A percentile compares a stretch with the other conserved stretches of the same genome.
phyloP scores from a whole-genome alignment of 2,888 invertebrate species.

The Rugalucina vietnamica region DNA sequence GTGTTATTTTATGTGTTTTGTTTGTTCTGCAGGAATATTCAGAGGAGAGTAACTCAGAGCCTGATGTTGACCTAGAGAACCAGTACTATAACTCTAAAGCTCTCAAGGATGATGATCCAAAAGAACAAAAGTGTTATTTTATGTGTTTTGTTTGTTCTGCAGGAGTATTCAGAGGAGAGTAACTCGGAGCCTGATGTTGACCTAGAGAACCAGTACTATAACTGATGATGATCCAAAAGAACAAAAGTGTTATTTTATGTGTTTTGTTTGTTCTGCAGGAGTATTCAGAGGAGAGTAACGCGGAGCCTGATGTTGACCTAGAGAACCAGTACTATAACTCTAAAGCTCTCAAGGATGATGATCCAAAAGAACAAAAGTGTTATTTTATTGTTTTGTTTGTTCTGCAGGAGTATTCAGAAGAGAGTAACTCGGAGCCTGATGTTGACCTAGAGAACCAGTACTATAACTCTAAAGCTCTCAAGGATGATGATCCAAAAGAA shows the following conservation, averaged over 20 bases:
- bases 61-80: slow-evolving; percentile 99
- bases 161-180: slow-evolving; percentile 99
- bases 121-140: no score
- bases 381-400: no score
- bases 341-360: slow-evolving; percentile 98
- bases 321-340: slow-evolving; percentile 99
- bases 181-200: slow-evolving; percentile 99
- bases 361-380: slow-evolving; percentile 89
- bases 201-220: slow-evolving; percentile 99
- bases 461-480: slow-evolving; percentile 99
- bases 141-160: no score
- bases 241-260: no score
- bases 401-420: slow-evolving; percentile 97
- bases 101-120: slow-evolving; percentile 97
- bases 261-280: slow-evolving; percentile 87
- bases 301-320: slow-evolving; percentile 99
- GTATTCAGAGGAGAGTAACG: slow-evolving; percentile 99
- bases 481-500: slow-evolving; percentile 97
- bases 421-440: slow-evolving; percentile 99
- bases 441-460: slow-evolving; percentile 99
- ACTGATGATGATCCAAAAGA: slow-evolving; percentile 98
- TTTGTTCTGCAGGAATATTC: slow-evolving; percentile 94
- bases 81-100: slow-evolving; percentile 99
- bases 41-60: slow-evolving; percentile 99
- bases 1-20: no score